Conservation (phyloP, 2,113 vertebrate species). For the Panthera tigris region DNA sequence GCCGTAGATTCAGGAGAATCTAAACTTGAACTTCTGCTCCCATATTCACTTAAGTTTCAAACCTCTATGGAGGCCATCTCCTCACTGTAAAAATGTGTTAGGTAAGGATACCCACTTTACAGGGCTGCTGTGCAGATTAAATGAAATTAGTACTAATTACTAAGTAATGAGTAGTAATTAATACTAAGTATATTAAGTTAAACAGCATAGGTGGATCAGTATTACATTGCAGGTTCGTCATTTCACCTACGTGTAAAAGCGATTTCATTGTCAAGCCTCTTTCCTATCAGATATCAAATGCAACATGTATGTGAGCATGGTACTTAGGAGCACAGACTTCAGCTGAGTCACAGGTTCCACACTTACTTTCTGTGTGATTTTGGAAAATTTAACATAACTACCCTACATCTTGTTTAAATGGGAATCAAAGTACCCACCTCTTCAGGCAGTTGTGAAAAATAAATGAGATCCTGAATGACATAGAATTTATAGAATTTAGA, state of each 20-base stretch:
- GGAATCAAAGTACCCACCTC: not conserved
- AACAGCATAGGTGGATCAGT: not conserved
- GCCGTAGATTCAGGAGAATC: not conserved
- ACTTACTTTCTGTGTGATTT: not conserved
- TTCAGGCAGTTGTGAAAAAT: not conserved
- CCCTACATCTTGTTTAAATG: not conserved
- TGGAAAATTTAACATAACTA: not conserved
- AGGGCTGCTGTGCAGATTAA: not conserved
- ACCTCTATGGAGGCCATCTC: not conserved
- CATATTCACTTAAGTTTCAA: not conserved
- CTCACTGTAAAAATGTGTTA: not conserved
- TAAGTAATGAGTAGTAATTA: not conserved
- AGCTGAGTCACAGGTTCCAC: fast-evolving
- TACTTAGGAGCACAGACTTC: not conserved
- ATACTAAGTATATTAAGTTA: not conserved
- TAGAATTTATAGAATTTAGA: not conserved
- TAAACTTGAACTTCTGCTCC: not conserved
- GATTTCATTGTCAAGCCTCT: not conserved
- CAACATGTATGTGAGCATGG: not conserved
- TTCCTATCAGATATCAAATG: not conserved
- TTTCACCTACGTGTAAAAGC: not conserved
- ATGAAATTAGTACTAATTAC: not conserved
- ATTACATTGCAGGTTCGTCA: not conserved
- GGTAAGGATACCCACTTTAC: not conserved
- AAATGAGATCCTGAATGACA: not conserved